Evolutionary conservation across 2,113 vertebrate genomes (phyloP).

Genomic region (Limnothrissa miodon): DNA sequence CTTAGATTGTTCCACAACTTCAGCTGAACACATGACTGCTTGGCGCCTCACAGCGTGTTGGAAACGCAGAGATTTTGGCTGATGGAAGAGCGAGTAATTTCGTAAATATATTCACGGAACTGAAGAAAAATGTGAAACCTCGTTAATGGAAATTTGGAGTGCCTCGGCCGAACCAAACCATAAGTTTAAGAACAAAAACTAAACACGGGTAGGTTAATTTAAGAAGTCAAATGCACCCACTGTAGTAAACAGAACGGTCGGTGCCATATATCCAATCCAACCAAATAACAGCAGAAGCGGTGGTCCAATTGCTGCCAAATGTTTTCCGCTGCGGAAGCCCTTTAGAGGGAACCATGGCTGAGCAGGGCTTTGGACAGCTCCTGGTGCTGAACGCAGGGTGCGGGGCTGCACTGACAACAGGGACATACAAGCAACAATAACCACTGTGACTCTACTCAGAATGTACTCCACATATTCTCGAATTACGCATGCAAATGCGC

Average conservation of each 20-base stretch:
- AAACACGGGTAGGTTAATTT: neutral
- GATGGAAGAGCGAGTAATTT: neutral
- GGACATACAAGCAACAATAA: neutral
- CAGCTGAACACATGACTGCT: neutral
- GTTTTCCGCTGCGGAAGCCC: neutral
- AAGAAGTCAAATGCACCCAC: neutral
- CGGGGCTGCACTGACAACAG: neutral
- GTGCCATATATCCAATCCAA: neutral
- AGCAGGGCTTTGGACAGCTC: conserved; percentile 47
- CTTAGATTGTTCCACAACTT: conserved; percentile 61
- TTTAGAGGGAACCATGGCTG: neutral
- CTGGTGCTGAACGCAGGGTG: neutral
- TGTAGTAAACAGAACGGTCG: neutral
- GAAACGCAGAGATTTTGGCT: conserved; percentile 36
- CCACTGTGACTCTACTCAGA: neutral
- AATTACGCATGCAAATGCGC: neutral
- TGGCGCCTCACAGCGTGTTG: neutral
- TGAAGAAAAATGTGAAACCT: neutral
- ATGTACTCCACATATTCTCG: neutral
- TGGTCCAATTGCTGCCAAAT: neutral
- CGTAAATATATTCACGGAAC: neutral
- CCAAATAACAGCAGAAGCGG: neutral
- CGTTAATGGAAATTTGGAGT: neutral
- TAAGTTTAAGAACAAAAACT: neutral
- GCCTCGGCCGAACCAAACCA: neutral